These are phyloP conservation scores for Diabrotica undecimpunctata DNA, from an alignment of 1,140 invertebrate genomes.

Conservation along the genomic window DNA sequence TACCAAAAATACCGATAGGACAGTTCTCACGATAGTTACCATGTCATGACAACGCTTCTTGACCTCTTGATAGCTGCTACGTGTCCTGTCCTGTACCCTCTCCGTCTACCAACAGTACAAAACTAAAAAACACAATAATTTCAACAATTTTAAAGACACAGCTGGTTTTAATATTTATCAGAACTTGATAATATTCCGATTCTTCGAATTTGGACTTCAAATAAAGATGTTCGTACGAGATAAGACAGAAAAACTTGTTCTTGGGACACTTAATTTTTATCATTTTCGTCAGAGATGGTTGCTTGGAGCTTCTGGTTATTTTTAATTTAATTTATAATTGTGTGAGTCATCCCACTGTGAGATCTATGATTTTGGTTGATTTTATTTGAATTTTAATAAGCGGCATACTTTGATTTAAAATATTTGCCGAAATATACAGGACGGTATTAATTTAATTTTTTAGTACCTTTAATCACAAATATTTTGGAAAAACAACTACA, in stretches of 20 bases:
- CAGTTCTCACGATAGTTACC: slow-evolving; percentile 8
- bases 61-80: slow-evolving; percentile 15
- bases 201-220: slow-evolving; percentile 19
- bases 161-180: slow-evolving; percentile 22
- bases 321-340: neutral
- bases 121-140: slow-evolving; percentile 4
- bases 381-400: no score
- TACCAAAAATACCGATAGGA: neutral
- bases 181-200: slow-evolving; percentile 21
- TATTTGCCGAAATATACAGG: no score
- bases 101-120: neutral
- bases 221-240: slow-evolving; percentile 17
- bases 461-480: no score
- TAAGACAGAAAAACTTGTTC: slow-evolving; percentile 7
- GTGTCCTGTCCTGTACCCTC: slow-evolving; percentile 1
- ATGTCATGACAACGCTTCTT: neutral
- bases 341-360: neutral
- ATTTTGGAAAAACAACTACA: no score
- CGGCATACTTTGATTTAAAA: no score
- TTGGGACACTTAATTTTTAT: neutral
- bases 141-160: slow-evolving; percentile 10
- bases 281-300: neutral
- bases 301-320: neutral
- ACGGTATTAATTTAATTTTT: no score
- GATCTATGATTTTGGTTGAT: neutral